phyloP scores from a whole-genome alignment of 2,113 vertebrate species.

The Mastomys coucha region DNA sequence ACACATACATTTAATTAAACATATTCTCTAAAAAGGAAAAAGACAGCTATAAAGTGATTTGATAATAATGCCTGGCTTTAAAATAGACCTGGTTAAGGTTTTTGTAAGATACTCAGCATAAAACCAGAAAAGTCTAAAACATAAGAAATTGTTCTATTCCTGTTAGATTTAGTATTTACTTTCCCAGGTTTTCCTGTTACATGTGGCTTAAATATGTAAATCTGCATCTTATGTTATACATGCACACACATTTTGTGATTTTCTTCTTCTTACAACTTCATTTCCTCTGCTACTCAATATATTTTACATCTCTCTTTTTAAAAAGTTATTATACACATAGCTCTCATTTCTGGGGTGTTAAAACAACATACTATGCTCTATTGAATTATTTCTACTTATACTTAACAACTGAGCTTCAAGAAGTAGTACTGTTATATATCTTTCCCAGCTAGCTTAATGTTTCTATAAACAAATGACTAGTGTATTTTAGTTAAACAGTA shows the following conservation, averaged over 20 bases:
- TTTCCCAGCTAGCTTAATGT: neutral
- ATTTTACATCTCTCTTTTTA: neutral
- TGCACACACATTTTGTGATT: neutral
- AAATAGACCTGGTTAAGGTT: neutral
- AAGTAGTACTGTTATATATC: neutral
- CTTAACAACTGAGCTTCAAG: conserved; percentile 29
- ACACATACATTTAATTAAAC: neutral
- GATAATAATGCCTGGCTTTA: neutral
- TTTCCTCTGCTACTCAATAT: neutral
- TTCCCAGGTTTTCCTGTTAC: neutral
- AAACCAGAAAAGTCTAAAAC: neutral
- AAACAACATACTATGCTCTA: neutral
- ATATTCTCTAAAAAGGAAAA: neutral
- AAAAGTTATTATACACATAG: neutral
- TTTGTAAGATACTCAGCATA: neutral
- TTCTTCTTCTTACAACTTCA: neutral
- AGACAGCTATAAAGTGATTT: neutral
- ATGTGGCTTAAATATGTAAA: neutral
- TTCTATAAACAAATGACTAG: conserved; percentile 13
- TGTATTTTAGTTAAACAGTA: neutral
- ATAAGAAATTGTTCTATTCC: neutral
- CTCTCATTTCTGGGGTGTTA: neutral
- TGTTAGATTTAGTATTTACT: neutral
- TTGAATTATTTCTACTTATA: neutral
- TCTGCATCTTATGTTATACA: neutral